Evolutionary conservation across 2,797 vertebrate genomes (phyloP), one percentile per base, ranked within the genome.

Genomic region (Aeoliscus strigatus): DNA sequence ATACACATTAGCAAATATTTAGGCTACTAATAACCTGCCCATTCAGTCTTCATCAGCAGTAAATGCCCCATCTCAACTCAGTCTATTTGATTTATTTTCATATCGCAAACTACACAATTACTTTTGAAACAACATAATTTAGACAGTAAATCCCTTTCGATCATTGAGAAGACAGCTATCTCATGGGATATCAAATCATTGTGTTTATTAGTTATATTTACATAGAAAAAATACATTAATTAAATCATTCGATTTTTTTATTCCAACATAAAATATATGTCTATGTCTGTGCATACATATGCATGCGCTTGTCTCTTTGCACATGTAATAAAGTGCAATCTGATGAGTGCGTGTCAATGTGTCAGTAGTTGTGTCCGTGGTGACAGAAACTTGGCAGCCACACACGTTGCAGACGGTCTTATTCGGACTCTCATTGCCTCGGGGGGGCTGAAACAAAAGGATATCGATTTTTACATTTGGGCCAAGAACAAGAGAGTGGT

Each of bases 391-490:
- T 74, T 61, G 77, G 73, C 66, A 84, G 65, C 53, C 18, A 12
- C 46, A 46, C 65, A 73, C 66, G 42, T 55, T 65, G 74, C 33
- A 51, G 70, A 70, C 70, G 66, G 53, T 51, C 52, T 33, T 76
- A 70, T 81, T 81, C 71, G 84, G 74, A 60, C 69, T 73, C 83
- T 73, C 56, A 50, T 75, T 59, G 71, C 60, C 72, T 69, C 33
- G 2, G 60, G 77, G 18, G 64, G 66, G 44, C 34, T 75, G 66
- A 70, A 70, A 66, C 36, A 12, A 83, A 84, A 81, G 77, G 60
- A 74, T 69, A 82, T 84, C 46, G 86, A 87, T 84, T 85, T 84
- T 76, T 79, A 75, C 75, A 80, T 79, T 73, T 77, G 70, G 79
- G 77, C 79, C 78, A 75, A 80, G 78, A 82, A 83, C 64, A 73